phyloP scores from a whole-genome alignment of 2,797 vertebrate species.

The Sebastiscus albofasciatus region DNA sequence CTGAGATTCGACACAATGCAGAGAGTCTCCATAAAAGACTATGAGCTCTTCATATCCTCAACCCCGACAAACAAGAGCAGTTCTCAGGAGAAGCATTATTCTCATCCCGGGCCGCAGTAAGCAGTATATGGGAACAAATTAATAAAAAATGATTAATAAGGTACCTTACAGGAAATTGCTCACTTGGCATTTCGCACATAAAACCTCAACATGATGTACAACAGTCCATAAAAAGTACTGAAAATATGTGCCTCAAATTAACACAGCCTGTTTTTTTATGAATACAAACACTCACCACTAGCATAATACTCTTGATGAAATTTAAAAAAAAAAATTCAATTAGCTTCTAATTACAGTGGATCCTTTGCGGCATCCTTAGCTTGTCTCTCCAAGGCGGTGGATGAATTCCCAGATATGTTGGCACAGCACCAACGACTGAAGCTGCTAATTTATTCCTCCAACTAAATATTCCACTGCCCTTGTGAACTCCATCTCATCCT shows the following conservation, averaged over 20 bases:
- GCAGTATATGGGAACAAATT: not conserved
- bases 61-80: not conserved
- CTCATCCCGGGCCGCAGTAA: not conserved
- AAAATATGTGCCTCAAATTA: not conserved
- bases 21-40: not conserved
- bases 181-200: not conserved
- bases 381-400: conserved; percentile 16
- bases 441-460: conserved; percentile 54
- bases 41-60: not conserved
- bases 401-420: conserved; percentile 33
- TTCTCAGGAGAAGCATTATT: not conserved
- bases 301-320: not conserved
- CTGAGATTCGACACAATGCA: not conserved
- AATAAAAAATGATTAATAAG: conserved; percentile 4
- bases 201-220: not conserved
- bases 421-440: conserved; percentile 27
- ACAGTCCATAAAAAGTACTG: not conserved
- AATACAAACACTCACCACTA: not conserved
- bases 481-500: conserved; percentile 45
- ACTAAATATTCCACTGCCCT: conserved; percentile 42
- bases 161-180: not conserved
- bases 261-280: not conserved
- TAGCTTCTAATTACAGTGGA: conserved; percentile 13
- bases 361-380: conserved; percentile 1
- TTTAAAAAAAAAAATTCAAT: not conserved